A percentile compares a stretch with the other conserved stretches of the same genome.
phyloP scores from a whole-genome alignment of 2,888 invertebrate genomes.

The Epistrophe grossulariae region DNA sequence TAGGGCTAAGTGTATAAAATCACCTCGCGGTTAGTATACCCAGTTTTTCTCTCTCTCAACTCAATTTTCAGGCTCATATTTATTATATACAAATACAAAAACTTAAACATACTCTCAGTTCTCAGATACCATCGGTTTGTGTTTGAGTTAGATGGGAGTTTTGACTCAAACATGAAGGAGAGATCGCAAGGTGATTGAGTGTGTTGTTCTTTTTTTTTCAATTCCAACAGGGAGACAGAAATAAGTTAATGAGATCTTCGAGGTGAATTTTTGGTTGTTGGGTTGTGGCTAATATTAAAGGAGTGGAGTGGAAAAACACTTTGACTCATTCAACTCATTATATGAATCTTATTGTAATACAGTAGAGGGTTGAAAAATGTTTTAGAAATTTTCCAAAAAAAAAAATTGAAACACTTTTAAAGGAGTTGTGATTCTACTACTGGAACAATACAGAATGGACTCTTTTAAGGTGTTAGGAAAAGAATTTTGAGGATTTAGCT shows the following conservation, averaged over 20 bases:
- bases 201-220: neutral
- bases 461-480: too few relatives aligned
- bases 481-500: too few relatives aligned
- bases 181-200: conserved; percentile 41
- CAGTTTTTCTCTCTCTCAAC: conserved; percentile 55
- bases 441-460: too few relatives aligned
- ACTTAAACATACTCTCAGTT: neutral
- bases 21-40: conserved; percentile 70
- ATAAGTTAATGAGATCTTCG: conserved; percentile 19
- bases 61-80: conserved; percentile 45
- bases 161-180: conserved; percentile 42
- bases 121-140: conserved; percentile 45
- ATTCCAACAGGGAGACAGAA: neutral
- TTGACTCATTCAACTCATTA: neutral
- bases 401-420: neutral
- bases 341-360: conserved; percentile 9
- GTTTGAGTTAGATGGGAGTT: conserved; percentile 49
- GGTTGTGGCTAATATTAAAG: neutral
- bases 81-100: conserved; percentile 11
- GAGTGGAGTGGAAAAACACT: neutral
- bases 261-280: conserved; percentile 20
- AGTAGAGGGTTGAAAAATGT: conserved; percentile 13
- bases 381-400: neutral
- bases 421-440: neutral
- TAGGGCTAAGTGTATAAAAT: conserved; percentile 69